Percentiles rank a stretch among this genome's conserved stretches.
Evolutionary conservation across 2,888 invertebrate genomes (phyloP).

Genomic region (Papilio gigon): DNA sequence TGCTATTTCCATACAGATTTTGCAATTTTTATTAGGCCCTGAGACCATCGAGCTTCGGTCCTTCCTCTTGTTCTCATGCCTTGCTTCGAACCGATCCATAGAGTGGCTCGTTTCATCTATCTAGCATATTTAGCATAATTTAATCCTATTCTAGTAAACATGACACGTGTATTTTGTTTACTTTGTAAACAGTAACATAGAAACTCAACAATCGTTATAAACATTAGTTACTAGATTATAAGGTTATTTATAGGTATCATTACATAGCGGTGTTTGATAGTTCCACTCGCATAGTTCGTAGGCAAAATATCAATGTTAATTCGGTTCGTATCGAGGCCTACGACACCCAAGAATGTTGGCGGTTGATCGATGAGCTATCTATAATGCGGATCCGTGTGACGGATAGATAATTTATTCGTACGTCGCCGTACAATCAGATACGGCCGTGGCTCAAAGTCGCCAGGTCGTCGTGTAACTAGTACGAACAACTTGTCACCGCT

Average conservation of each 20-base stretch:
- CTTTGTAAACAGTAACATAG: too few relatives aligned
- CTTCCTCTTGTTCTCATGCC: too few relatives aligned
- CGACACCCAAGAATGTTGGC: constrained; percentile 55
- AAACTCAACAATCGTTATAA: not conserved
- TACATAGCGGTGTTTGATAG: not conserved
- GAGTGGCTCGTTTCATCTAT: too few relatives aligned
- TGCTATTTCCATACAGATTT: too few relatives aligned
- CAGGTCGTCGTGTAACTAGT: constrained; percentile 27
- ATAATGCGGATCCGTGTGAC: constrained; percentile 44
- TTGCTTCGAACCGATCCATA: too few relatives aligned
- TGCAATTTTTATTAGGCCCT: too few relatives aligned
- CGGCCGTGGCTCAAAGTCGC: constrained; percentile 39
- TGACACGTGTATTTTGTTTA: not conserved
- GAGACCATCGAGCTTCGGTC: too few relatives aligned
- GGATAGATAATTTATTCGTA: constrained; percentile 43
- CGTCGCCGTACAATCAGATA: constrained; percentile 38
- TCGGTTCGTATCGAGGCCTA: constrained; percentile 59
- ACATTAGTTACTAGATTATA: not conserved
- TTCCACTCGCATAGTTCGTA: constrained; percentile 42
- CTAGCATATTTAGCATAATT: too few relatives aligned
- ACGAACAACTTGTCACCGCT: constrained; percentile 38
- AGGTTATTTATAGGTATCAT: not conserved
- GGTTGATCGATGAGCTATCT: constrained; percentile 55
- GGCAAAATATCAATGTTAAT: constrained; percentile 53
- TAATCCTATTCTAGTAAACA: not conserved